phyloP scores from a whole-genome alignment of 2,113 vertebrate species.

The Lutjanus erythropterus region DNA sequence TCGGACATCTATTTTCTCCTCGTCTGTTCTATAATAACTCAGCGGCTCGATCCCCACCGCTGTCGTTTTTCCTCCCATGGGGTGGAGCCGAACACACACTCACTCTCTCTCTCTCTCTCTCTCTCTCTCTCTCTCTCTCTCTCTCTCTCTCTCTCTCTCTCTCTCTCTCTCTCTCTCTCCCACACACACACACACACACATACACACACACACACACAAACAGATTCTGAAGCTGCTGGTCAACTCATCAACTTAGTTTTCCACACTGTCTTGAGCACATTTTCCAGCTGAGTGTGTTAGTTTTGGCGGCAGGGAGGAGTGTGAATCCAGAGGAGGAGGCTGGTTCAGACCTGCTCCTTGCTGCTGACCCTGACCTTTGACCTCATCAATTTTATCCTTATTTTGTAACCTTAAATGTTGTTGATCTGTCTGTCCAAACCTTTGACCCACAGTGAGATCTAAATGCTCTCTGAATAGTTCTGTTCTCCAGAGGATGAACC shows the following conservation, averaged over 20 bases:
- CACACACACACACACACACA: neutral
- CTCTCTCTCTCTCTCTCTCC: neutral
- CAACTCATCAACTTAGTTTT: constrained; percentile 41
- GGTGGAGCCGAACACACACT: constrained; percentile 19
- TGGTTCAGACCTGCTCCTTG: neutral
- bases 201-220: neutral
- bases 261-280: neutral
- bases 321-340: neutral
- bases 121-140: no score
- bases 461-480: no score
- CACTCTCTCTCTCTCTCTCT: no score
- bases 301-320: constrained; percentile 26
- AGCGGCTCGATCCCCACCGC: constrained; percentile 9
- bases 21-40: constrained; percentile 66
- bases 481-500: neutral
- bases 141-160: no score
- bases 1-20: constrained; percentile 66
- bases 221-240: constrained; percentile 23
- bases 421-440: no score
- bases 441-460: no score
- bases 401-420: no score
- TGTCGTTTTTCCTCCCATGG: neutral
- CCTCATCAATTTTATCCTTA: neutral
- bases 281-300: constrained; percentile 48
- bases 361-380: constrained; percentile 16